Percentiles rank a stretch among this genome's conserved stretches.
These are phyloP conservation scores for Rhinolophus ferrumequinum DNA, from an alignment of 2,113 vertebrate genomes.

Conservation along the genomic window DNA sequence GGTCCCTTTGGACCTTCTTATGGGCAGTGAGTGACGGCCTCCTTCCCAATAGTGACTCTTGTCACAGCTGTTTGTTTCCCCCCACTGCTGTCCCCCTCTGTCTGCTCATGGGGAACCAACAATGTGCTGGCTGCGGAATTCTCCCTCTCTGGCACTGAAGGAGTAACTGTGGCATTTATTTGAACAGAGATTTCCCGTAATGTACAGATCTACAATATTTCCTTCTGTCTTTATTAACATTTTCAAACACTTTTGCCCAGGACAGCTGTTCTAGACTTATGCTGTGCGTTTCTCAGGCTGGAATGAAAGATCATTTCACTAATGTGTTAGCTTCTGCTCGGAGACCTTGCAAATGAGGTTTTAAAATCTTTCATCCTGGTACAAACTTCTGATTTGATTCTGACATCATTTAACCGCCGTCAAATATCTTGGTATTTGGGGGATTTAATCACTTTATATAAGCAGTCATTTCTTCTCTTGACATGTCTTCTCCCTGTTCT, in stretches of 20 bases:
- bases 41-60: accelerated
- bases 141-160: background rate
- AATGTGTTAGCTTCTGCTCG: constrained; percentile 58
- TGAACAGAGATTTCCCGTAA: background rate
- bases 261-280: constrained; percentile 72
- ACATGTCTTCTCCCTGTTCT: background rate
- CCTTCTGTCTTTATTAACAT: constrained; percentile 75
- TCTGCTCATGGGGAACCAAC: background rate
- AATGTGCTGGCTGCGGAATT: background rate
- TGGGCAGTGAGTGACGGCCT: background rate
- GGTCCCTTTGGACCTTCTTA: background rate
- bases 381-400: constrained; percentile 56
- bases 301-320: constrained; percentile 70
- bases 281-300: constrained; percentile 66
- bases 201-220: constrained; percentile 34
- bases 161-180: background rate
- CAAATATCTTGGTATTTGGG: background rate
- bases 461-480: background rate
- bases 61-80: accelerated
- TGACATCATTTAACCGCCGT: background rate
- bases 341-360: constrained; percentile 65
- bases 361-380: constrained; percentile 42
- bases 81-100: accelerated
- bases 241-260: constrained; percentile 67
- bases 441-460: constrained; percentile 27